Conservation (phyloP, 2,888 invertebrate genomes). For the Polydrusus cervinus region DNA sequence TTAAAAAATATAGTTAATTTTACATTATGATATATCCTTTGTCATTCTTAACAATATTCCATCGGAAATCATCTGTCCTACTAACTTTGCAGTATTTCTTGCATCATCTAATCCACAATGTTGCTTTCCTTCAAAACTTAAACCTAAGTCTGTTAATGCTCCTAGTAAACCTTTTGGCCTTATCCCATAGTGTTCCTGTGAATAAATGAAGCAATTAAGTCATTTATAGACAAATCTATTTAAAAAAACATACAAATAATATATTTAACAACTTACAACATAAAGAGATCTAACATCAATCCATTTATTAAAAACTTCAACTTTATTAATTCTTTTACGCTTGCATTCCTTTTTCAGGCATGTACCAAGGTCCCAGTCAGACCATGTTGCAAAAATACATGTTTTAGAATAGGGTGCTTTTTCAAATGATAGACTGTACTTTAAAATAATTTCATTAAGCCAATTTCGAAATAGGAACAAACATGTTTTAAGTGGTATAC, state of each 20-base stretch:
- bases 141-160: slow-evolving; percentile 74
- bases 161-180: slow-evolving; percentile 74
- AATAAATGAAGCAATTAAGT: slow-evolving; percentile 33
- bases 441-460: slow-evolving; percentile 72
- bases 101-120: slow-evolving; percentile 79
- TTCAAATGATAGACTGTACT: slow-evolving; percentile 68
- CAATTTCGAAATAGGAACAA: slow-evolving; percentile 75
- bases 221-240: background rate
- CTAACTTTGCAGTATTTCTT: slow-evolving; percentile 75
- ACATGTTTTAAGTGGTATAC: slow-evolving; percentile 72
- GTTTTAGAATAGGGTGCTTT: slow-evolving; percentile 61
- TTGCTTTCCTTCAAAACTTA: slow-evolving; percentile 75
- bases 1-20: slow-evolving; percentile 2
- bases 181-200: slow-evolving; percentile 74
- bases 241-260: no score
- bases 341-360: slow-evolving; percentile 76
- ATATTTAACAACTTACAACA: slow-evolving; percentile 60
- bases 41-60: slow-evolving; percentile 73
- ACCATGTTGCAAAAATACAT: slow-evolving; percentile 76
- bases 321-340: slow-evolving; percentile 74
- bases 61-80: slow-evolving; percentile 75
- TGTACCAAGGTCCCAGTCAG: slow-evolving; percentile 78
- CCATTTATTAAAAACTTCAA: slow-evolving; percentile 75
- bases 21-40: slow-evolving; percentile 56
- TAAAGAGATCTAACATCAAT: slow-evolving; percentile 76